These are phyloP conservation scores for Synanthedon formicaeformis DNA, from an alignment of 2,888 invertebrate genomes.

Conservation along the genomic window DNA sequence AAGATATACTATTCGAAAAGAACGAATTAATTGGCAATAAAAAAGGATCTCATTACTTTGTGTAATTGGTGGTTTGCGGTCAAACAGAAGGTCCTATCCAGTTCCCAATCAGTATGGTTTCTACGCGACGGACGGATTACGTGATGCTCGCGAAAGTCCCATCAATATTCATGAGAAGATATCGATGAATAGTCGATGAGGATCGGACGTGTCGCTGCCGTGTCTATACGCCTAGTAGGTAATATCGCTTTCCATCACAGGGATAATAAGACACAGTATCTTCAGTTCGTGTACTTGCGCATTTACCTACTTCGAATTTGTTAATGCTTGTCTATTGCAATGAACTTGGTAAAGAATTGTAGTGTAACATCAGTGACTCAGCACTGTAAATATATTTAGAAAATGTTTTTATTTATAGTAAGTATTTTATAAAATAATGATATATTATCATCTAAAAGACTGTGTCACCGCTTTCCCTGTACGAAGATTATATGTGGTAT, in stretches of 20 bases:
- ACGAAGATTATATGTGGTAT: too few species aligned
- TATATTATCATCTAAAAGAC: too few species aligned
- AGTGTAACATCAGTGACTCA: too few species aligned
- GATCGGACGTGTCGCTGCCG: slow-evolving; percentile 11
- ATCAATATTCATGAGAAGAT: slow-evolving; percentile 56
- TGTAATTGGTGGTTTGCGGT: slow-evolving; percentile 1
- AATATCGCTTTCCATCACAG: background rate
- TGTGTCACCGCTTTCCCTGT: too few species aligned
- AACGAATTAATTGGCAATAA: background rate
- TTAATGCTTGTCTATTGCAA: too few species aligned
- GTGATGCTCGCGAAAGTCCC: slow-evolving; percentile 42
- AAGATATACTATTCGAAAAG: too few species aligned
- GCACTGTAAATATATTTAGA: too few species aligned
- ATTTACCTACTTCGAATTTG: too few species aligned
- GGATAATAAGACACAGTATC: background rate
- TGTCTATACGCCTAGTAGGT: slow-evolving; percentile 14
- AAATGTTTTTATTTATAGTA: too few species aligned
- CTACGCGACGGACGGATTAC: slow-evolving; percentile 36
- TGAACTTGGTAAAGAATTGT: too few species aligned
- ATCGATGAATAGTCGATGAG: slow-evolving; percentile 53
- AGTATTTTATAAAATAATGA: too few species aligned
- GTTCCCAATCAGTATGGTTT: slow-evolving; percentile 32
- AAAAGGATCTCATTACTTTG: background rate
- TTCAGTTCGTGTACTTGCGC: too few species aligned
- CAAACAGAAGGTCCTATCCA: slow-evolving; percentile 19